Base-by-base conservation (phyloP, 2,797 vertebrate genomes). In the Holocentrus rufus region DNA sequence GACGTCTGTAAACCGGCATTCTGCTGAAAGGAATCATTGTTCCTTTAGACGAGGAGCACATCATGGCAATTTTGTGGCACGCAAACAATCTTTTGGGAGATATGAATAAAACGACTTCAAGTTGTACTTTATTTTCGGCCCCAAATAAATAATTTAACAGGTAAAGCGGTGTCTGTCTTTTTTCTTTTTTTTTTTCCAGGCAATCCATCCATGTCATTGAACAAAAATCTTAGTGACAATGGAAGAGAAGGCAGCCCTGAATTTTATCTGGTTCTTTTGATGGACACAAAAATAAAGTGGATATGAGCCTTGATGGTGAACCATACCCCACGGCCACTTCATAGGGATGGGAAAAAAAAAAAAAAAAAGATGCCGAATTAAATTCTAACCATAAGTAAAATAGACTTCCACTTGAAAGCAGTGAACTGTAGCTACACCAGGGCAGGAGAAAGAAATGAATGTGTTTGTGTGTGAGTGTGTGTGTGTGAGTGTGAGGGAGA, bases 351-450 rank as follows among this genome's bases (percentile, higher is more conserved):
- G 79, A 73, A 39, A 62, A 79, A 79, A 68, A 86, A 91, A 87
- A 73, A 39, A 62, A 79, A 79, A 68, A 86, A 91, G 86, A 84
- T 34, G 72, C 69, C 64, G 86, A 91, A 93, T 93, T 92, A 79
- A 88, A 92, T 88, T 89, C 81, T 67, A 87, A 86, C 84, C 69
- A 60, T 90, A 91, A 93, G 88, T 89, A 85, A 93, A 91, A 92
- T 89, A 87, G 90, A 91, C 88, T 90, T 88, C 83, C 77, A 86
- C 89, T 91, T 90, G 83, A 90, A 90, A 88, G 86, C 85, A 79
- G 69, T 60, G 22, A 77, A 88, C 78, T 72, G 75, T 65, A 77
- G 87, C 89, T 87, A 77, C 72, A 80, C 79, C 80, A 65, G 79
- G 76, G 82, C 74, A 82, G 75, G 70, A 84, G 78, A 84, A 82